Evolutionary conservation across 2,797 vertebrate species (phyloP), one percentile per base, ranked within the genome.

Genomic region (Bradypodion ventrale): DNA sequence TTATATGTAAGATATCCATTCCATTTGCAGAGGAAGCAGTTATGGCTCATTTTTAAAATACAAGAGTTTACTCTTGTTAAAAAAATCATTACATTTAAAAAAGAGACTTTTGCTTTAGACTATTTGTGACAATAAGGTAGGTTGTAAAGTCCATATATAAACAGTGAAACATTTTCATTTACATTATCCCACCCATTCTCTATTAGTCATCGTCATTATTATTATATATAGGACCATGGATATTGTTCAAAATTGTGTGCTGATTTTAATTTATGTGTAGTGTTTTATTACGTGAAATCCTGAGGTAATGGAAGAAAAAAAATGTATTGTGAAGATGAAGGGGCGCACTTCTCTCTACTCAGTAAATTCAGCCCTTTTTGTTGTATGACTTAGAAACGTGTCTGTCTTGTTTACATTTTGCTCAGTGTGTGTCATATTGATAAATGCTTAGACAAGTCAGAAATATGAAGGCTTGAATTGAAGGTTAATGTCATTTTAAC

Each of bases 401-500:
- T 89, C 92, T 91, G 90, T 89, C 93, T 86, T 94, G 90, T 94
- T 96, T 94, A 93, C 94, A 93, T 93, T 93, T 93, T 92, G 87
- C 85, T 87, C 85, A 89, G 56, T 85, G 56, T 89, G 75, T 91
- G 92, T 93, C 93, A 90, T 88, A 86, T 92, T 94, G 93, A 87
- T 94, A 92, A 94, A 93, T 89, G 88, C 91, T 85, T 93, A 90
- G 89, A 85, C 92, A 91, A 93, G 91, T 87, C 90, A 92, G 86
- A 95, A 96, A 95, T 93, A 94, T 95, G 95, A 94, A 94, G 94
- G 92, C 87, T 90, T 93, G 93, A 95, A 95, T 94, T 95, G 94
- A 95, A 96, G 96, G 96, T 96, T 96, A 96, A 97, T 95, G 95
- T 94, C 93, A 96, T 95, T 96, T 95, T 95, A 96, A 95, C 95